phyloP scores from a whole-genome alignment of 2,797 vertebrate genomes.

The Hydrolagus colliei region DNA sequence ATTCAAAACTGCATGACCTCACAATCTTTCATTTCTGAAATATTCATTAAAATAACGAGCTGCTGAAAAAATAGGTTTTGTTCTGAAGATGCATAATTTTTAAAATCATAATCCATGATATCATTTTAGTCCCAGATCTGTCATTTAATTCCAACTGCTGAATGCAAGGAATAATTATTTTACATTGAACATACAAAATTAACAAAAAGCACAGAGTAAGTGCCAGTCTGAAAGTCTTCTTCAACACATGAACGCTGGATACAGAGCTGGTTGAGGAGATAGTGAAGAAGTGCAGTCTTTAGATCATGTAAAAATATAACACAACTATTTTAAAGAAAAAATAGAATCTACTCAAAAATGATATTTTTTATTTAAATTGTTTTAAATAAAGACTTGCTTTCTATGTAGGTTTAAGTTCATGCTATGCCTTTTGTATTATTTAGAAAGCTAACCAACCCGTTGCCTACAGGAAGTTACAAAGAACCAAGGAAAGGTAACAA shows the following conservation, averaged over 20 bases:
- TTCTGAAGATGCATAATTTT: not conserved
- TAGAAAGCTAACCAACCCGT: not conserved
- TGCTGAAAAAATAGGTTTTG: not conserved
- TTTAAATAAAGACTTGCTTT: not conserved
- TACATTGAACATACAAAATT: not conserved
- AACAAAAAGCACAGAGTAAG: not conserved
- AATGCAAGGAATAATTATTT: not conserved
- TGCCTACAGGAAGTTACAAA: not conserved
- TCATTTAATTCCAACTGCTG: not conserved
- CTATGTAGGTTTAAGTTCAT: not conserved
- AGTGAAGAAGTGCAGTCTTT: not conserved
- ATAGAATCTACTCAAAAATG: not conserved
- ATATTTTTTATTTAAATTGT: not conserved
- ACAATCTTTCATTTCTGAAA: not conserved
- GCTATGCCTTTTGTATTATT: not conserved
- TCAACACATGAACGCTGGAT: not conserved
- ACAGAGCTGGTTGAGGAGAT: not conserved
- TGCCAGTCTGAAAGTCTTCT: not conserved
- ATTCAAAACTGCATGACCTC: not conserved
- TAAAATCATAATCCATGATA: not conserved
- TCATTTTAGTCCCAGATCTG: not conserved
- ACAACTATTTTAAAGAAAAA: not conserved
- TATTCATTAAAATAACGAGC: not conserved
- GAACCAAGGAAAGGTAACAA: not conserved
- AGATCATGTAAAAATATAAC: not conserved